A percentile compares a stretch with the other conserved stretches of the same genome.
These are phyloP conservation scores for Scelioninae gen. 1 DNA, from an alignment of 2,888 invertebrate genomes.

Conservation along the genomic window DNA sequence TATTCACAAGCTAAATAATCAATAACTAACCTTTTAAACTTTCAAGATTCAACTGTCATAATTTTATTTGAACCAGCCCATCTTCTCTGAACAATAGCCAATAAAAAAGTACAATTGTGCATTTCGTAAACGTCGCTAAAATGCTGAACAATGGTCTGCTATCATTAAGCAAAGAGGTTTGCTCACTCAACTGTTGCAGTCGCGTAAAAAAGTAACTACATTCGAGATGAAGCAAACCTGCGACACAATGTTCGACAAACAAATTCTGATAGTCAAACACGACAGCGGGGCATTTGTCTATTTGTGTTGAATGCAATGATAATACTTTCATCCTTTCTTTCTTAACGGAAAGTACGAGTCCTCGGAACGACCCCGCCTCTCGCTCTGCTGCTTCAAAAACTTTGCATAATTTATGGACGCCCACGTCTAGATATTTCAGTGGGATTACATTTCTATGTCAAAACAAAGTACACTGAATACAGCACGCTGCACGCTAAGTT, in stretches of 20 bases:
- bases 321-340: slow-evolving; percentile 61
- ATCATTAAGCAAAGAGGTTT: slow-evolving; percentile 55
- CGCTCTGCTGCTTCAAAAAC: slow-evolving; percentile 51
- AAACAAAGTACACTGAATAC: slow-evolving; percentile 54
- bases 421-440: slow-evolving; percentile 58
- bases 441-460: slow-evolving; percentile 63
- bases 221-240: slow-evolving; percentile 39
- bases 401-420: slow-evolving; percentile 71
- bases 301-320: slow-evolving; percentile 65
- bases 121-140: slow-evolving; percentile 42
- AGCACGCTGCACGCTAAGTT: slow-evolving; percentile 8
- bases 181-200: slow-evolving; percentile 61
- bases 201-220: slow-evolving; percentile 51
- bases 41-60: no score
- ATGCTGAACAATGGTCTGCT: slow-evolving; percentile 38
- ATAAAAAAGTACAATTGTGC: slow-evolving; percentile 30
- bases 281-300: slow-evolving; percentile 60
- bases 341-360: slow-evolving; percentile 56
- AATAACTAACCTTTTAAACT: no score
- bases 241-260: slow-evolving; percentile 65
- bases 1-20: no score
- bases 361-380: slow-evolving; percentile 36
- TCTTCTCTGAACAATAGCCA: no score
- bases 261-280: slow-evolving; percentile 64
- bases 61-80: no score